phyloP scores from a whole-genome alignment of 2,888 invertebrate species.

The Erebia aethiops region DNA sequence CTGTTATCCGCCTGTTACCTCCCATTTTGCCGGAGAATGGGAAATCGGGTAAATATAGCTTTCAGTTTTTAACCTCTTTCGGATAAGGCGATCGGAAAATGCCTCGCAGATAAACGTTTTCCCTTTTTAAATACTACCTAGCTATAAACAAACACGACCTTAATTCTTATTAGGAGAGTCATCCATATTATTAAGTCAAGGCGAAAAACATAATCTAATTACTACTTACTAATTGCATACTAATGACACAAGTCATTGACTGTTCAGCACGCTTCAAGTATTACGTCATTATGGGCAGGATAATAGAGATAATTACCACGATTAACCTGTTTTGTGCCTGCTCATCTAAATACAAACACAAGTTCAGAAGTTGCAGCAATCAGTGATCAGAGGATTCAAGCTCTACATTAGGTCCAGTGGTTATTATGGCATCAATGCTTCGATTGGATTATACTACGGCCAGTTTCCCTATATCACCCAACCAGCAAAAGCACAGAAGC shows the following conservation, averaged over 20 bases:
- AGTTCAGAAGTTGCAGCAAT: no score
- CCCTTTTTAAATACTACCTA: neutral
- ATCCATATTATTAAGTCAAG: neutral
- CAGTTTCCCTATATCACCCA: no score
- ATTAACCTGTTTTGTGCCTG: neutral
- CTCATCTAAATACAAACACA: neutral
- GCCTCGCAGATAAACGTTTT: neutral
- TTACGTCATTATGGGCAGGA: neutral
- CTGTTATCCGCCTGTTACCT: no score
- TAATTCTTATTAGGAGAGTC: neutral
- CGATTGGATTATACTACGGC: no score
- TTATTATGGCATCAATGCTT: no score
- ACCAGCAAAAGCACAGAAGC: no score
- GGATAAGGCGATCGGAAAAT: no score
- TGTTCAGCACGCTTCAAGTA: conserved; percentile 12
- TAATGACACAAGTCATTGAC: conserved; percentile 34
- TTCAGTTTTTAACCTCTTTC: no score
- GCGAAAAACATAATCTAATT: conserved; percentile 11
- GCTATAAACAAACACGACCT: neutral
- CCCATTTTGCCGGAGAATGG: no score
- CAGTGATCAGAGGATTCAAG: no score
- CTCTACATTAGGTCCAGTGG: no score
- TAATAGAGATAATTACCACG: neutral
- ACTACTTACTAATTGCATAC: conserved; percentile 31
- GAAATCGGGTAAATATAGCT: no score